These are phyloP conservation scores for Drosophila nr. perissopoda DNA, from an alignment of 2,888 invertebrate genomes.

Conservation along the genomic window DNA sequence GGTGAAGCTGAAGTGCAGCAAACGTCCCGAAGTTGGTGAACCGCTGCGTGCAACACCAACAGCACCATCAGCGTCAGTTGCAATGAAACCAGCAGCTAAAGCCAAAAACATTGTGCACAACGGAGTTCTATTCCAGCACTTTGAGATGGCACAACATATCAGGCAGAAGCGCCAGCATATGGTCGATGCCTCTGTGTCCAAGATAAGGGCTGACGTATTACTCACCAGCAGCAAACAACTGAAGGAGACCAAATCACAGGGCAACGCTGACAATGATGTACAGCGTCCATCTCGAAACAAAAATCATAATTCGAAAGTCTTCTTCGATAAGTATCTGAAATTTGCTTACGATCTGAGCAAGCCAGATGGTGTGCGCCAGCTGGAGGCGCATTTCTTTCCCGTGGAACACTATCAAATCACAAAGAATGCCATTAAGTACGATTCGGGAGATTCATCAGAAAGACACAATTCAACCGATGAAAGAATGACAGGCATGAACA, in stretches of 20 bases:
- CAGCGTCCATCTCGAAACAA: conserved; percentile 41
- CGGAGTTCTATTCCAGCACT: conserved; percentile 3
- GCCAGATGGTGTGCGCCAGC: conserved; percentile 61
- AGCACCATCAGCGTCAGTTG: not conserved
- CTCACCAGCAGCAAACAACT: not conserved
- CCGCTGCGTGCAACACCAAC: conserved; percentile 2
- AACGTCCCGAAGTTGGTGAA: conserved; percentile 26
- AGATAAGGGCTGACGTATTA: conserved; percentile 17
- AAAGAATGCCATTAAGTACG: conserved; percentile 11
- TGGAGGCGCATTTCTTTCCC: conserved; percentile 71
- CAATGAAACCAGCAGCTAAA: not conserved
- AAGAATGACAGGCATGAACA: not conserved
- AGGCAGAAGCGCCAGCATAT: conserved; percentile 23
- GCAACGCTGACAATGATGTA: conserved; percentile 10
- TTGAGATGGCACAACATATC: conserved; percentile 3
- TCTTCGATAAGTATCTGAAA: conserved; percentile 70
- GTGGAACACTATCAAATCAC: not conserved
- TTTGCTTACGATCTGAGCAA: conserved; percentile 67
- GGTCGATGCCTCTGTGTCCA: conserved; percentile 5
- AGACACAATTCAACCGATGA: not conserved
- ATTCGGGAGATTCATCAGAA: conserved; percentile 13
- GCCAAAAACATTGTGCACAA: conserved; percentile 9
- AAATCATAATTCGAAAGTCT: conserved; percentile 47
- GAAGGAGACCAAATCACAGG: conserved; percentile 26
- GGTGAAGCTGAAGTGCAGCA: conserved; percentile 5